Evolutionary conservation across 2,113 vertebrate genomes (phyloP).

Genomic region (Pseudorasbora parva): DNA sequence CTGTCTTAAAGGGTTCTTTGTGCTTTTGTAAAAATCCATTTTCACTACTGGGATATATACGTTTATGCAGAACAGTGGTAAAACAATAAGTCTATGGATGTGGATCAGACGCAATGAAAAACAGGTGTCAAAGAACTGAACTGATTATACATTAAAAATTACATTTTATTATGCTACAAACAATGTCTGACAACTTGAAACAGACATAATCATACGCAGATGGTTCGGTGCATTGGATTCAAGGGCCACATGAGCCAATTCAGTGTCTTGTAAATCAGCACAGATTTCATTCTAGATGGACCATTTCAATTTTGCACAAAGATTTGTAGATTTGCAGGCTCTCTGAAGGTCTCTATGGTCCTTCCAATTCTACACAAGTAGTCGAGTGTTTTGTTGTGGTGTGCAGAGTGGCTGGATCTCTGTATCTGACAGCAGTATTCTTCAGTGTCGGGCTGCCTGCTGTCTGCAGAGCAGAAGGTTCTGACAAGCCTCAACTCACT

Average conservation of each 20-base stretch:
- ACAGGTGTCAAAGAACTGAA: too few species aligned
- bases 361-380: slow-evolving; percentile 18
- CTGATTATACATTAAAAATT: slow-evolving; percentile 59
- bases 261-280: slow-evolving; percentile 8
- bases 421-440: slow-evolving; percentile 71
- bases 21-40: background rate
- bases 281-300: background rate
- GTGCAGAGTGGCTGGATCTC: slow-evolving; percentile 41
- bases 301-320: background rate
- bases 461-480: slow-evolving; percentile 69
- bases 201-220: too few species aligned
- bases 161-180: slow-evolving; percentile 61
- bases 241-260: slow-evolving; percentile 17
- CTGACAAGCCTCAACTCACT: slow-evolving; percentile 62
- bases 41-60: background rate
- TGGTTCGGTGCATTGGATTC: too few species aligned
- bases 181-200: slow-evolving; percentile 62
- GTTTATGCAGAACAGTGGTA: too few species aligned
- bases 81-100: too few species aligned
- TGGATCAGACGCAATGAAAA: slow-evolving; percentile 48
- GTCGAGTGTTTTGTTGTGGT: slow-evolving; percentile 24
- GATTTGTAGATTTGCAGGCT: background rate
- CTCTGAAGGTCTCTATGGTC: background rate
- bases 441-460: slow-evolving; percentile 61
- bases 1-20: background rate